phyloP scores from a whole-genome alignment of 1,140 invertebrate genomes.

The Fragariocoptes setiger region DNA sequence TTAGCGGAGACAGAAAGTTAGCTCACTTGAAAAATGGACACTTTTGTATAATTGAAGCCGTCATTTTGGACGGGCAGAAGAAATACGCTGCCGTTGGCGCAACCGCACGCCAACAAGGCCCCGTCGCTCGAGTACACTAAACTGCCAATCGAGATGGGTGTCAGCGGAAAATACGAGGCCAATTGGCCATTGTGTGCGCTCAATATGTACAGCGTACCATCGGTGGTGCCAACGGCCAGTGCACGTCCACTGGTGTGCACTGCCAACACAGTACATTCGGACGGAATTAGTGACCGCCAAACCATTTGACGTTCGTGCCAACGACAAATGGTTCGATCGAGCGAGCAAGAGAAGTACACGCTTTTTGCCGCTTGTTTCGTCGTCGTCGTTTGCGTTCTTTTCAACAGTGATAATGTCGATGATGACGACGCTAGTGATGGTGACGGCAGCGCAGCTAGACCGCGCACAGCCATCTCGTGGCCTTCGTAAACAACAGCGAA shows the following conservation, averaged over 20 bases:
- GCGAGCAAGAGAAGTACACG: constrained; percentile 1
- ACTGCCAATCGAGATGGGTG: constrained; percentile 45
- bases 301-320: constrained; percentile 14
- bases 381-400: too few relatives aligned
- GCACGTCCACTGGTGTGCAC: constrained; percentile 59
- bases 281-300: constrained; percentile 22
- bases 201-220: constrained; percentile 50
- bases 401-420: too few relatives aligned
- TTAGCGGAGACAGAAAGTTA: constrained; percentile 6
- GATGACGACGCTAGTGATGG: too few relatives aligned
- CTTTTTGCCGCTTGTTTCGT: too few relatives aligned
- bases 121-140: constrained; percentile 59
- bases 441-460: constrained; percentile 53
- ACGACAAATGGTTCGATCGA: neutral
- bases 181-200: constrained; percentile 46
- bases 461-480: constrained; percentile 61
- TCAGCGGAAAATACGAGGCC: constrained; percentile 46
- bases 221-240: constrained; percentile 51
- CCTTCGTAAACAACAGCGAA: too few relatives aligned
- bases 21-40: constrained; percentile 9
- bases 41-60: constrained; percentile 16
- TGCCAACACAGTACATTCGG: constrained; percentile 43
- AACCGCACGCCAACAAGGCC: constrained; percentile 55
- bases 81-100: constrained; percentile 28
- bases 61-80: constrained; percentile 17